Conservation (phyloP, 2,888 invertebrate species). For the Eristalis tenax region DNA sequence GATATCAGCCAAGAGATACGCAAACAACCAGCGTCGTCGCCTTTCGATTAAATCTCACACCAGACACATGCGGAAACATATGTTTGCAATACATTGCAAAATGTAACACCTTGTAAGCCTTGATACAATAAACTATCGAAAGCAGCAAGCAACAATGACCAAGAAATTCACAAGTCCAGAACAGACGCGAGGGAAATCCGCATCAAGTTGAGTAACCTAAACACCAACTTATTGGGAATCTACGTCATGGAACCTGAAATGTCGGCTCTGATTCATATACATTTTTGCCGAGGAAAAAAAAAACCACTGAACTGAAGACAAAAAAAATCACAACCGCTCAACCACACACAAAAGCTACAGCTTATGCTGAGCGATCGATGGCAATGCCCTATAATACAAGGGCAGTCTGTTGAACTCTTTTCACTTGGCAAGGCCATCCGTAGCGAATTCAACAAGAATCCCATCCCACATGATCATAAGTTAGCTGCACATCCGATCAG, state of each 20-base stretch:
- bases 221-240: neutral
- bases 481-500: too few relatives aligned
- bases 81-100: neutral
- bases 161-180: constrained; percentile 25
- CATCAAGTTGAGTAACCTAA: constrained; percentile 18
- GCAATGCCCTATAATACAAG: neutral
- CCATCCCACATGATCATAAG: too few relatives aligned
- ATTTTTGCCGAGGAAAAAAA: neutral
- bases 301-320: neutral
- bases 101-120: neutral
- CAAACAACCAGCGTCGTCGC: neutral
- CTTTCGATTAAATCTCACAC: neutral
- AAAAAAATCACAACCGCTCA: neutral
- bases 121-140: neutral
- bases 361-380: neutral
- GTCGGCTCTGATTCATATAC: constrained; percentile 18
- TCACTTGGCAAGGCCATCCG: too few relatives aligned
- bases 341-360: neutral
- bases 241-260: constrained; percentile 32
- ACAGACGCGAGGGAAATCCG: constrained; percentile 36
- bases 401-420: too few relatives aligned
- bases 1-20: too few relatives aligned
- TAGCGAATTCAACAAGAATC: too few relatives aligned
- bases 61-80: neutral
- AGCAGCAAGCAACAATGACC: constrained; percentile 29